Base-by-base conservation (phyloP, 2,888 invertebrate genomes). In the Parthenolecanium corni region DNA sequence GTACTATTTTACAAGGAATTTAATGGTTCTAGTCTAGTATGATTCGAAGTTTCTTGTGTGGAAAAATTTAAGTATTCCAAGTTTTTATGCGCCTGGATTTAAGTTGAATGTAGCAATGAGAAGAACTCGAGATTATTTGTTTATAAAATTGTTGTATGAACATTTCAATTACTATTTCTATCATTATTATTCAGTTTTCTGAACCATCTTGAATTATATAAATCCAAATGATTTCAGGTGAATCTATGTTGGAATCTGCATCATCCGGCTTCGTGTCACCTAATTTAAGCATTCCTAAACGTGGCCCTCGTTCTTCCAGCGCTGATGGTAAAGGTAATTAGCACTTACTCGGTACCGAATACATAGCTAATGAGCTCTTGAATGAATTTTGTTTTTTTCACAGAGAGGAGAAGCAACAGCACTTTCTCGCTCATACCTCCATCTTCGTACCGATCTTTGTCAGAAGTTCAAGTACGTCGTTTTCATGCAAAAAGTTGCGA, bases 351-450 rank as follows among this genome's bases (percentile, higher is more conserved):
- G n/a, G n/a, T n/a, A n/a, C n/a, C n/a, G n/a, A n/a, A n/a, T n/a
- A n/a, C n/a, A n/a, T n/a, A n/a, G n/a, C n/a, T n/a, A n/a, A n/a
- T n/a, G n/a, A n/a, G n/a, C n/a, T n/a, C n/a, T n/a, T n/a, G n/a
- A n/a, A n/a, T n/a, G n/a, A n/a, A n/a, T n/a, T n/a, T n/a, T n/a
- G n/a, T n/a, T 31, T 31, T 52, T 18, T 52, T 24, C 18, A 21
- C 53, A 66, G 66, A 66, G 38, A 52, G 65, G 54, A 66, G 64
- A 63, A 63, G 65, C 18, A 51, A 61, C 51, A 66, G 69, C 24
- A 68, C 68, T 46, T 79, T 79, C 70, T 78, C 78, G 14, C 70
- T 79, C 66, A 70, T 79, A 67, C 77, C 78, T 64, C 76, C 78
- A 63, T 75, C 74, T 68, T 76, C 78, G 62, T 75, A 79, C 54